These are phyloP conservation scores for mouse (Mus musculus) DNA, from an alignment of 2,113 vertebrate genomes.

Conservation along the genomic window DNA sequence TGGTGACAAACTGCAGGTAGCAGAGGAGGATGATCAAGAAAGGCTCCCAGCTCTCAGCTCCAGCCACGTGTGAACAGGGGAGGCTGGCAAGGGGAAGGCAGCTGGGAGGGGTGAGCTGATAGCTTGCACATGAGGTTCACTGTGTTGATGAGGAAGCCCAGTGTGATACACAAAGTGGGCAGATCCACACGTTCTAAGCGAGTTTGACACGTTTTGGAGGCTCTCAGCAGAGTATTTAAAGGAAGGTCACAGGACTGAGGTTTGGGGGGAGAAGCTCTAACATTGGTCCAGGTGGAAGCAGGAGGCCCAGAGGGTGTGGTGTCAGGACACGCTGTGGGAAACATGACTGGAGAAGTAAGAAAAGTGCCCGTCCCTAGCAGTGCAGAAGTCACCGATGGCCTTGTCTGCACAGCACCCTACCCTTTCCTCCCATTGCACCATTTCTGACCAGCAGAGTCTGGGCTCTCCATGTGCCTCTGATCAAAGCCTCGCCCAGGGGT, in stretches of 20 bases:
- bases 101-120: not conserved
- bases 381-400: not conserved
- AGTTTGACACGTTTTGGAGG: not conserved
- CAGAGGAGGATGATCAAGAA: not conserved
- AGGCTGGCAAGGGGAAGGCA: not conserved
- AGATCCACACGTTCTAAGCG: not conserved
- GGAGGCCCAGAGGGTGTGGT: not conserved
- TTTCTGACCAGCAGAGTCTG: not conserved
- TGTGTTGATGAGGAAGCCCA: not conserved
- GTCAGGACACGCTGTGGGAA: not conserved
- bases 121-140: not conserved
- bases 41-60: not conserved
- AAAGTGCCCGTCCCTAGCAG: not conserved
- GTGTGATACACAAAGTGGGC: not conserved
- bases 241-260: not conserved
- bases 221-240: not conserved
- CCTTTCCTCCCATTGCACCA: not conserved
- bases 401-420: not conserved
- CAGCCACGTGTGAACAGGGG: not conserved
- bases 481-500: not conserved
- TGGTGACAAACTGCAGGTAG: fast-evolving
- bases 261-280: not conserved
- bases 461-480: not conserved
- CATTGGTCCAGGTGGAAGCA: not conserved
- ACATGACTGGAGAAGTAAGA: not conserved